Percentiles rank a stretch among this genome's conserved stretches.
Evolutionary conservation across 2,113 vertebrate species (phyloP).

Genomic region (Sebastes fasciatus): DNA sequence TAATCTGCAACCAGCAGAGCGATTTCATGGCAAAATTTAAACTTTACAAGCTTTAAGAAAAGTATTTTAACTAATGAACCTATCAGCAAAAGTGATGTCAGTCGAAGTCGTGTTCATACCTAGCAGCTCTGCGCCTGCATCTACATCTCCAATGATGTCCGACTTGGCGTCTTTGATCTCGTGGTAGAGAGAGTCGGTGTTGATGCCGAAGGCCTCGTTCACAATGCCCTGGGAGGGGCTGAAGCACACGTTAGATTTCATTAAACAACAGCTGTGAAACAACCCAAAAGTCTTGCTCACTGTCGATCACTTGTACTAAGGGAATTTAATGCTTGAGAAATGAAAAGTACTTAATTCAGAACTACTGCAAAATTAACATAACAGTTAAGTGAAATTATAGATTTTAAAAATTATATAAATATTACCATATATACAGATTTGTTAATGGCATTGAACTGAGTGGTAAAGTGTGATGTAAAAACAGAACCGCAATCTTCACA

Average conservation of each 20-base stretch:
- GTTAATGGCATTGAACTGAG: no score
- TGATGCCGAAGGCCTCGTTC: constrained; percentile 99
- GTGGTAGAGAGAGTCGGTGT: constrained; percentile 97
- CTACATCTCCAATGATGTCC: constrained; percentile 97
- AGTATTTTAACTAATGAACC: background rate
- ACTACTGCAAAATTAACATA: no score
- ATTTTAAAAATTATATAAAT: no score
- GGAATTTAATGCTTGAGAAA: no score
- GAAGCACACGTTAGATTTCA: constrained; percentile 33
- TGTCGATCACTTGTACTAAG: background rate
- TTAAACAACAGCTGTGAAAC: background rate
- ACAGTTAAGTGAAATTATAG: no score
- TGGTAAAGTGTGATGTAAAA: no score
- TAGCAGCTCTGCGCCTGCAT: constrained; percentile 96
- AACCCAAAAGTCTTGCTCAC: background rate
- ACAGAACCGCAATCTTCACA: no score
- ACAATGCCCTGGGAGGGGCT: constrained; percentile 98
- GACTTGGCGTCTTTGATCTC: constrained; percentile 97
- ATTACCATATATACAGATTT: no score
- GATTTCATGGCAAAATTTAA: no score
- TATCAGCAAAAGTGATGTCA: background rate
- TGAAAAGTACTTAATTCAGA: no score
- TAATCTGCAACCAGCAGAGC: background rate
- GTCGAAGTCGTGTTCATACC: constrained; percentile 80
- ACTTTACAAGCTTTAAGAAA: background rate